These are phyloP conservation scores for Gracilinanus agilis DNA, from an alignment of 2,113 vertebrate genomes.

Conservation along the genomic window DNA sequence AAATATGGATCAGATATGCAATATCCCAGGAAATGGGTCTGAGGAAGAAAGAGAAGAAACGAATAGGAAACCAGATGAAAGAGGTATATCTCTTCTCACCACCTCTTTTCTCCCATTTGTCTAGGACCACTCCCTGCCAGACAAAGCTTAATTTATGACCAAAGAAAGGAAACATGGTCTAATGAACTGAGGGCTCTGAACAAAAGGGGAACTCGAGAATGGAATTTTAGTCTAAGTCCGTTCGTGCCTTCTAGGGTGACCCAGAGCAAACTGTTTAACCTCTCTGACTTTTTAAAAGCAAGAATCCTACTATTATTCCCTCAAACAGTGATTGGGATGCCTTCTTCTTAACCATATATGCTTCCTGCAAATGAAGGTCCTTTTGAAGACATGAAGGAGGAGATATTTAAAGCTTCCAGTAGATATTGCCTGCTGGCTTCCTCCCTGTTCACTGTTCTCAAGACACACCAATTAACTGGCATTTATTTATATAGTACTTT, in stretches of 20 bases:
- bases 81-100: neutral
- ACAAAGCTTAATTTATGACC: conserved; percentile 64
- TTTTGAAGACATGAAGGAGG: conserved; percentile 74
- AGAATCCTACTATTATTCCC: conserved; percentile 55
- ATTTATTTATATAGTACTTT: neutral
- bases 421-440: conserved; percentile 70
- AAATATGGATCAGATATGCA: neutral
- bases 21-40: neutral
- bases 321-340: conserved; percentile 57
- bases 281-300: conserved; percentile 33
- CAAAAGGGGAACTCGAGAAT: neutral
- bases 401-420: conserved; percentile 73
- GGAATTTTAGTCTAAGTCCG: conserved; percentile 40
- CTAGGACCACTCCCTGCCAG: conserved; percentile 55
- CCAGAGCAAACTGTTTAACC: conserved; percentile 22
- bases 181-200: conserved; percentile 25
- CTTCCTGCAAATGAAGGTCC: conserved; percentile 70
- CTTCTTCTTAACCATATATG: conserved; percentile 66
- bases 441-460: conserved; percentile 54
- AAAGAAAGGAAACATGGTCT: conserved; percentile 61
- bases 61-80: conserved; percentile 19
- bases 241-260: neutral
- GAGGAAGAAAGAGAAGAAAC: neutral
- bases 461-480: conserved; percentile 55
- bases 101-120: conserved; percentile 45